Base-by-base conservation (phyloP, 2,888 invertebrate species). In the Phaonia tiefii region DNA sequence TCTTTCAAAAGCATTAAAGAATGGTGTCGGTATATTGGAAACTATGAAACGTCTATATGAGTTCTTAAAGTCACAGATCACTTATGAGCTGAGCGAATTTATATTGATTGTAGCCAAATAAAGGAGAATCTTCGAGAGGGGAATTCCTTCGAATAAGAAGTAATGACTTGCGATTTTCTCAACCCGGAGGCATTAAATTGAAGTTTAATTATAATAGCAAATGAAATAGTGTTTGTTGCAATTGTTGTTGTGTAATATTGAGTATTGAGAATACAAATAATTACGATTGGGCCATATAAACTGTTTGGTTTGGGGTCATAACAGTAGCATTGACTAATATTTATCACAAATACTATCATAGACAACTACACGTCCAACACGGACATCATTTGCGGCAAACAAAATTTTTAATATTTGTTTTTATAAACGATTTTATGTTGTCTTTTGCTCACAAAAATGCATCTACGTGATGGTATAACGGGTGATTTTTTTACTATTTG, bases 141-240 rank as follows among this genome's bases (percentile, higher is more conserved):
- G 26, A 39, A 54, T n/a, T n/a, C n/a, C n/a, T n/a, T n/a, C n/a
- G n/a, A n/a, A n/a, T n/a, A n/a, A n/a, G n/a, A n/a, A n/a, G n/a
- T n/a, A 73, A 76, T 80, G 76, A 73, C 58, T 66, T 42, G 69
- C 42, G n/a, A n/a, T n/a, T n/a, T n/a, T n/a, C n/a, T n/a, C n/a
- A n/a, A n/a, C n/a, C n/a, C n/a, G n/a, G n/a, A n/a, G n/a, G n/a
- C n/a, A n/a, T n/a, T n/a, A n/a, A n/a, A n/a, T n/a, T n/a, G n/a
- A n/a, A n/a, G n/a, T n/a, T n/a, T n/a, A 54, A 5, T 46, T 56
- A 49, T 73, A 58, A 7, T 11, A 4, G 42, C 4, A 25, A 56
- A 56, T 26, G n/a, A n/a, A 56, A 25, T n/a, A 56, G 25, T 31
- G 22, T 13, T 26, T 26, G 13, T 7, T 56, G 31, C 26, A 26